Conservation (phyloP, 2,113 vertebrate species). For the Chitala chitala region DNA sequence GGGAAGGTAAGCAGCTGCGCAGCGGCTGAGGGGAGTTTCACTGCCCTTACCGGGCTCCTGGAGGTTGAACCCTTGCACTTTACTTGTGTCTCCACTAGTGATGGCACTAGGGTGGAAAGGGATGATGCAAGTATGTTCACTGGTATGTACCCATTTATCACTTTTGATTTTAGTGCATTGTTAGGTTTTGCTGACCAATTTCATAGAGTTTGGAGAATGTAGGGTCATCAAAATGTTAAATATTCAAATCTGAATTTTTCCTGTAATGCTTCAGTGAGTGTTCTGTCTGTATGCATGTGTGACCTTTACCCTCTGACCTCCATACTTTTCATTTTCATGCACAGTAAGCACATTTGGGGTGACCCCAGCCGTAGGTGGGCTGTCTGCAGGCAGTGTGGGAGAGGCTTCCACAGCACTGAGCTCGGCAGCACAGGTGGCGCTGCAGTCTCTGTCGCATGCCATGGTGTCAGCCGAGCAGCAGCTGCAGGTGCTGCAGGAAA, state of each 20-base stretch:
- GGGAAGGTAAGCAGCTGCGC: constrained; percentile 89
- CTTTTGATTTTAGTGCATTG: not conserved
- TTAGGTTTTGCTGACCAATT: not conserved
- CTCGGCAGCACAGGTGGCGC: constrained; percentile 96
- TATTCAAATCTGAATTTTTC: not conserved
- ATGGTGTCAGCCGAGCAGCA: constrained; percentile 99
- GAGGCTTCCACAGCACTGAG: constrained; percentile 96
- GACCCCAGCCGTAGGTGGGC: constrained; percentile 84
- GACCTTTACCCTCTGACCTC: constrained; percentile 3
- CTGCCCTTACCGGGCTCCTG: constrained; percentile 90
- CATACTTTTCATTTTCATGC: constrained; percentile 46
- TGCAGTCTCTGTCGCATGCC: constrained; percentile 97
- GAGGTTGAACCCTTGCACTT: constrained; percentile 98
- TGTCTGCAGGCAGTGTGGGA: constrained; percentile 85
- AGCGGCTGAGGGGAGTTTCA: constrained; percentile 96
- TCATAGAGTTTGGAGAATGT: not conserved
- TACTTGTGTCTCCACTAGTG: constrained; percentile 96
- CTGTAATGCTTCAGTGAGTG: not conserved
- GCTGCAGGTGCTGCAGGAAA: constrained; percentile 98
- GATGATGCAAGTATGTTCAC: constrained; percentile 99
- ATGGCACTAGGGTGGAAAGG: constrained; percentile 96
- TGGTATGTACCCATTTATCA: constrained; percentile 72
- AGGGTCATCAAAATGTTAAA: not conserved
- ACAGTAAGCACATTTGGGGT: constrained; percentile 97
- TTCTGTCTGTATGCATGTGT: not conserved